Percentiles rank a stretch among this genome's conserved stretches.
Evolutionary conservation across 2,113 vertebrate species (phyloP).

Genomic region (Zapornia atra): DNA sequence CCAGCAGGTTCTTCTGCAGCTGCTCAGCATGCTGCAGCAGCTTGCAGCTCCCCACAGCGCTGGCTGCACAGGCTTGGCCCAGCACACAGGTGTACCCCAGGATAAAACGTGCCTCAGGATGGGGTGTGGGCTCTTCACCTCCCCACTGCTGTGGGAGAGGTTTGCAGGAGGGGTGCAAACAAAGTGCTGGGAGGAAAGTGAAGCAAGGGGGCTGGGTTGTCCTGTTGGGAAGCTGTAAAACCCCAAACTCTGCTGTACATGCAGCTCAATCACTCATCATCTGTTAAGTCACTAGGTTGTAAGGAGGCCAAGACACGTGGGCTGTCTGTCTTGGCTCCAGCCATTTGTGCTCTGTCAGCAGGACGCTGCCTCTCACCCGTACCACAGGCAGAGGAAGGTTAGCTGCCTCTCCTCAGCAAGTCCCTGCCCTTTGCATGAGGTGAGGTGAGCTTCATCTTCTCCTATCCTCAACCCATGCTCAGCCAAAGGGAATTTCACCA

Average conservation of each 20-base stretch:
- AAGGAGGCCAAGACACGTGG: neutral
- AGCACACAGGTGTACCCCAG: neutral
- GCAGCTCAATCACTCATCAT: accelerated
- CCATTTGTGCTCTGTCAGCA: neutral
- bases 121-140: neutral
- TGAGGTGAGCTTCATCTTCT: neutral
- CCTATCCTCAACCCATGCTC: neutral
- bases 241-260: accelerated
- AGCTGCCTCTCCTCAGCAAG: neutral
- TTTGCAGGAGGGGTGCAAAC: neutral
- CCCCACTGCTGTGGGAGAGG: neutral
- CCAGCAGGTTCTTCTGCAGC: neutral
- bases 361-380: neutral
- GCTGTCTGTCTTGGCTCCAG: neutral
- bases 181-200: accelerated
- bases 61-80: neutral
- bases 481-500: neutral
- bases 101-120: too few species aligned
- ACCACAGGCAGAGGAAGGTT: neutral
- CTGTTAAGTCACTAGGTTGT: neutral
- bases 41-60: neutral
- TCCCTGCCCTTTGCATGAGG: accelerated
- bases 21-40: neutral
- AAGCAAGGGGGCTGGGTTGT: neutral
- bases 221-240: neutral